Base-by-base conservation (phyloP, 2,888 invertebrate genomes). In the Stenchaetothrips biformis region DNA sequence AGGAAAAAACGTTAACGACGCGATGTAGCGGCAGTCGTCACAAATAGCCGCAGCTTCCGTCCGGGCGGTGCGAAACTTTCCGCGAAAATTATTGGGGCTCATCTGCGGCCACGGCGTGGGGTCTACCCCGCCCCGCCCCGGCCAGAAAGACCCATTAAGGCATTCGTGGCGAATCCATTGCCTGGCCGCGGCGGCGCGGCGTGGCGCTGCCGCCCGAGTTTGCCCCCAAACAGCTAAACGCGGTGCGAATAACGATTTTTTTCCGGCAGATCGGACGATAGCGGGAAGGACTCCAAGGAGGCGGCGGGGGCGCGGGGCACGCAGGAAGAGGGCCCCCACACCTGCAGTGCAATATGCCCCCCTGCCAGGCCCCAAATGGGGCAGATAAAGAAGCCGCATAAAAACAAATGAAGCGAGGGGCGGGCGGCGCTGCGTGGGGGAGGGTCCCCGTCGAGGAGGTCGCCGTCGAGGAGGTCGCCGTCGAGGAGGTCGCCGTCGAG, bases 1-100 rank as follows among this genome's bases (percentile, higher is more conserved):
- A n/a, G n/a, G n/a, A n/a, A n/a, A n/a, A n/a, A n/a, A n/a, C n/a
- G 67, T 67, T 67, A 67, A 67, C 67, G 67, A 67, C 67, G 21
- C 67, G n/a, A 21, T 67, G 67, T 11, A 16, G 16, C 53, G 3
- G 53, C 53, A 16, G 53, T 13, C 13, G 11, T 7, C 53, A 53
- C 53, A 53, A 13, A 53, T 53, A 13, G 11, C 53, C 16, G 13
- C 49, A 7, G 8, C 49, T 49, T 4, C 11, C 53, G 13, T 13
- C 2, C 53, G 53, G 53, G 53, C 53, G n/a, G n/a, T n/a, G n/a
- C n/a, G n/a, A 53, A 53, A 21, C 67, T 67, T 67, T 67, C 21
- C 67, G 21, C 21, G 21, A 62, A 62, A n/a, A n/a, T 16, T 13
- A 11, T 13, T 53, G 13, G 53, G 53, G 53, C 16, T 53, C 53